phyloP scores from a whole-genome alignment of 2,113 vertebrate species.

The Jaculus jaculus region DNA sequence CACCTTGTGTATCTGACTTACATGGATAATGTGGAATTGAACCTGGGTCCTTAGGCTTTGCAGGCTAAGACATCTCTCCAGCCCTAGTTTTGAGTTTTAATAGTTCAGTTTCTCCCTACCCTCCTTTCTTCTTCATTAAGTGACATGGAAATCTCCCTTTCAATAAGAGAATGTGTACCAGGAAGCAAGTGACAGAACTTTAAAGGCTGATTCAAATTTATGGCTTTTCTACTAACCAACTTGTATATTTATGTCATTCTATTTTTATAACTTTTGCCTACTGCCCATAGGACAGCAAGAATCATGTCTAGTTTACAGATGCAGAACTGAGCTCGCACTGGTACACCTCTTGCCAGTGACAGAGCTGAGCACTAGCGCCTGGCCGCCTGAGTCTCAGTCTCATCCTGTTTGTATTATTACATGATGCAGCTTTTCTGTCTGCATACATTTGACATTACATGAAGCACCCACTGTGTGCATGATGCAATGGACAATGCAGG shows the following conservation, averaged over 20 bases:
- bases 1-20: no score
- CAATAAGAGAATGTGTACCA: not conserved
- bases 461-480: not conserved
- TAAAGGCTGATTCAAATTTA: conserved; percentile 8
- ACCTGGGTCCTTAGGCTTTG: no score
- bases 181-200: not conserved
- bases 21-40: no score
- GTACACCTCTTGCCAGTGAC: not conserved
- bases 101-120: not conserved
- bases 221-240: not conserved
- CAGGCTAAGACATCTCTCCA: no score
- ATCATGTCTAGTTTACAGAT: conserved; percentile 26
- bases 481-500: not conserved
- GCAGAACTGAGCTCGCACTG: not conserved
- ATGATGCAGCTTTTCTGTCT: not conserved
- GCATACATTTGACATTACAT: not conserved
- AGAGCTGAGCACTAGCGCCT: not conserved
- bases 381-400: conserved; percentile 21
- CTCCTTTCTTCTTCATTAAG: conserved; percentile 2
- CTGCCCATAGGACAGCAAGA: not conserved
- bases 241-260: not conserved
- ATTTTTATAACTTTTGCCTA: conserved; percentile 1
- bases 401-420: not conserved
- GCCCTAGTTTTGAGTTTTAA: not conserved
- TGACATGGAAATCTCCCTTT: not conserved